Evolutionary conservation across 2,888 invertebrate species (phyloP).

Genomic region (Clostera curtula): DNA sequence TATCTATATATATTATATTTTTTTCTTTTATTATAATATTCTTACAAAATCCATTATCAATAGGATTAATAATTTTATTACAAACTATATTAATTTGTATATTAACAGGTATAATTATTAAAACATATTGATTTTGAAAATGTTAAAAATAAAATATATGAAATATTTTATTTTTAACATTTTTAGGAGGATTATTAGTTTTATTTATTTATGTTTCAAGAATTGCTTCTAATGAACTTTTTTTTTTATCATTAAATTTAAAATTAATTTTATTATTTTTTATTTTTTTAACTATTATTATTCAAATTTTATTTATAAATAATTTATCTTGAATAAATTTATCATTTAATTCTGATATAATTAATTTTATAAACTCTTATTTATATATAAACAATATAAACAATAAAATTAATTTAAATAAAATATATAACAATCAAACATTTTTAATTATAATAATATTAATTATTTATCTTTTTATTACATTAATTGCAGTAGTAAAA

Average conservation of each 20-base stretch:
- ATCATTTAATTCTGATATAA: conserved; percentile 36
- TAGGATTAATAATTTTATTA: conserved; percentile 69
- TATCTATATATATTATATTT: conserved; percentile 49
- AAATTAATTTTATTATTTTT: conserved; percentile 23
- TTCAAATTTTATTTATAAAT: conserved; percentile 28
- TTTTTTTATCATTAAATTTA: conserved; percentile 39
- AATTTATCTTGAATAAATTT: conserved; percentile 46
- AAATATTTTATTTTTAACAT: conserved; percentile 77
- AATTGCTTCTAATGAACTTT: conserved; percentile 77
- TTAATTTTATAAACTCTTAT: conserved; percentile 21
- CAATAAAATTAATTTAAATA: conserved; percentile 63
- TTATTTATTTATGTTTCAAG: conserved; percentile 79
- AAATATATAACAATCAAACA: conserved; percentile 70
- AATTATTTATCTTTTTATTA: conserved; percentile 76
- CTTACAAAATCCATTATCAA: conserved; percentile 65
- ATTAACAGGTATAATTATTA: conserved; percentile 58
- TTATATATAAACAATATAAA: conserved; percentile 37
- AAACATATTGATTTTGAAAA: conserved; percentile 76
- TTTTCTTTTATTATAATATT: conserved; percentile 38
- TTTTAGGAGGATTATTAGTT: conserved; percentile 78
- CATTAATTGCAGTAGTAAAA: conserved; percentile 74
- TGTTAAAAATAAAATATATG: no score
- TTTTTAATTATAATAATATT: conserved; percentile 65
- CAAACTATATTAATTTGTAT: conserved; percentile 68
- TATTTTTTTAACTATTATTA: conserved; percentile 23